phyloP scores from a whole-genome alignment of 2,797 vertebrate genomes.

The Aplochiton taeniatus region DNA sequence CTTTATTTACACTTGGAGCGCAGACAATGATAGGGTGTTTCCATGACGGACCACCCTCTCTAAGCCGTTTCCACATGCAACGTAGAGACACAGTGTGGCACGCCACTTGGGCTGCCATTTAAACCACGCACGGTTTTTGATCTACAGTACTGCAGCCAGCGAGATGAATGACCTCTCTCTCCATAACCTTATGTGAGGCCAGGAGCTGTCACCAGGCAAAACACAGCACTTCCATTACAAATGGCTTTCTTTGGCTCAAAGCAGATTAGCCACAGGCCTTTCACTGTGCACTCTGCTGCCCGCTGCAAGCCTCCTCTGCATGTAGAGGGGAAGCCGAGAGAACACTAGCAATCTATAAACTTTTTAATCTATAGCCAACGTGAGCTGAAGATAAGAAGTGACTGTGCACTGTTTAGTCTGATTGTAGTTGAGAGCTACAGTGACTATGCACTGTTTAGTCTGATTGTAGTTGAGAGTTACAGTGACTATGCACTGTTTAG shows the following conservation, averaged over 20 bases:
- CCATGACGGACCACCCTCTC: background rate
- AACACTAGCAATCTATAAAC: background rate
- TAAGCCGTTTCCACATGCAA: background rate
- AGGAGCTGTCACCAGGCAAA: background rate
- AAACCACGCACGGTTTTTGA: background rate
- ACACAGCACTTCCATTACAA: background rate
- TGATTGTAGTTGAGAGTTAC: conserved; percentile 10
- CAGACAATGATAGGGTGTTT: conserved; percentile 1
- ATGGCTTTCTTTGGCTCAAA: conserved; percentile 8
- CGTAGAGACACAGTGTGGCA: background rate
- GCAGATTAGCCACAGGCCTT: background rate
- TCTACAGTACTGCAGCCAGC: conserved; percentile 8
- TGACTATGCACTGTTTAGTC: too few relatives aligned
- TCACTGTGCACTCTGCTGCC: background rate
- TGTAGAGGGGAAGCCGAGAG: background rate
- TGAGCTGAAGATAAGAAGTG: conserved; percentile 24
- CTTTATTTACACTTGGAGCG: background rate
- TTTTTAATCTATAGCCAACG: too few relatives aligned
- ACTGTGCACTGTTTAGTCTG: conserved; percentile 25
- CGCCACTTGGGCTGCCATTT: conserved; percentile 8
- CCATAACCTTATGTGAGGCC: background rate
- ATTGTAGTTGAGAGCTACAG: conserved; percentile 12
- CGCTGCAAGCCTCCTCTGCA: background rate
- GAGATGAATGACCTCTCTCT: conserved; percentile 24
- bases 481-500: too few relatives aligned